These are phyloP conservation scores for Betta splendens DNA, from an alignment of 2,797 vertebrate genomes.

Conservation along the genomic window DNA sequence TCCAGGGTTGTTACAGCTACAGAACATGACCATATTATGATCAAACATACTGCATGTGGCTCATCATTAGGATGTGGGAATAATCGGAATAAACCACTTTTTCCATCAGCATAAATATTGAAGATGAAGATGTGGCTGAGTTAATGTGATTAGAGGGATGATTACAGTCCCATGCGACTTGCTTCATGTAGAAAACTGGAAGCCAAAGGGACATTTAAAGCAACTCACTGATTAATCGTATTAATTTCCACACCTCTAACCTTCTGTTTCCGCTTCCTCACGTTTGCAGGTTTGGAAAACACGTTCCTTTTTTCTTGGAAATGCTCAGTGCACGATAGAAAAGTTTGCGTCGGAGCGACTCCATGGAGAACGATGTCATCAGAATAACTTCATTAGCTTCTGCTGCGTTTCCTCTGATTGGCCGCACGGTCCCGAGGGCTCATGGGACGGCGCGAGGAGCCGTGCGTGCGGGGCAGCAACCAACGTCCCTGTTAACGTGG, in stretches of 20 bases:
- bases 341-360: conserved; percentile 47
- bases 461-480: conserved; percentile 56
- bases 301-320: conserved; percentile 12
- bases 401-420: conserved; percentile 83
- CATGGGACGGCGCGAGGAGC: conserved; percentile 66
- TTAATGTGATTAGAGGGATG: conserved; percentile 72
- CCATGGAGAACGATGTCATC: conserved; percentile 73
- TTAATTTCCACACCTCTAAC: conserved; percentile 73
- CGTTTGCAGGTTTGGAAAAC: conserved; percentile 33
- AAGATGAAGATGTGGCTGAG: conserved; percentile 52
- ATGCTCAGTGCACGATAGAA: conserved; percentile 31
- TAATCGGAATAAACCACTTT: conserved; percentile 52
- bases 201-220: conserved; percentile 57
- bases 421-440: conserved; percentile 76
- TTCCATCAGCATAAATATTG: conserved; percentile 57
- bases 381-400: conserved; percentile 80
- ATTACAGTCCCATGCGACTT: conserved; percentile 49
- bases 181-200: conserved; percentile 63
- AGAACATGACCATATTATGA: too few relatives aligned
- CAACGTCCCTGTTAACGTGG: conserved; percentile 65
- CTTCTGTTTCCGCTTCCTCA: conserved; percentile 63
- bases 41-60: too few relatives aligned
- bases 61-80: conserved; percentile 46
- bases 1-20: too few relatives aligned
- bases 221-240: conserved; percentile 67